Evolutionary conservation across 2,797 vertebrate genomes (phyloP).

Genomic region (Leptatherina wallacei): DNA sequence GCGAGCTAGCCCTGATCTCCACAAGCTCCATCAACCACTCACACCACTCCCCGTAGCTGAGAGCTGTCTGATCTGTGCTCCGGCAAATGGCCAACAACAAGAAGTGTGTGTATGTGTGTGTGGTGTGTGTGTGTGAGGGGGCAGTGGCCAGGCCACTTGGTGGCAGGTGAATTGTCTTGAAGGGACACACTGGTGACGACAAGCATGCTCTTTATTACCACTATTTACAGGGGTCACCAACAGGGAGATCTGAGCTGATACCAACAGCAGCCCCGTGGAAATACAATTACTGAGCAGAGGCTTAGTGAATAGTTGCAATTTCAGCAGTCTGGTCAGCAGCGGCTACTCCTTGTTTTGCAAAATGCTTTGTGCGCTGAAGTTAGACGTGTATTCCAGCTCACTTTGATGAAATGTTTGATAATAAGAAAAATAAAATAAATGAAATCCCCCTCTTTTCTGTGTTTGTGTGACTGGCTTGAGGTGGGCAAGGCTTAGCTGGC

Average conservation of each 20-base stretch:
- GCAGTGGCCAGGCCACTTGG: conserved; percentile 50
- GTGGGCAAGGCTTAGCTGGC: background rate
- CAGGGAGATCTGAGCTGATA: conserved; percentile 82
- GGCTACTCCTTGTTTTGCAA: conserved; percentile 62
- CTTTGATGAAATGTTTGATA: conserved; percentile 9
- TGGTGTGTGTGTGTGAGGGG: background rate
- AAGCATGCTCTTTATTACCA: conserved; percentile 70
- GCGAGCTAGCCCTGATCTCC: conserved; percentile 74
- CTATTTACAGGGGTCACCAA: conserved; percentile 78
- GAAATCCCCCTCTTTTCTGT: background rate
- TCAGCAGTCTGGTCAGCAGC: conserved; percentile 73
- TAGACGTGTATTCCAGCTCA: conserved; percentile 57
- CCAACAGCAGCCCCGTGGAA: conserved; percentile 78
- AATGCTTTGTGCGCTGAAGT: conserved; percentile 75
- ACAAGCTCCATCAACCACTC: conserved; percentile 72
- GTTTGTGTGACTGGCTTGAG: background rate
- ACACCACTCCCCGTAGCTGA: conserved; percentile 66
- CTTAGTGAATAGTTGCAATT: conserved; percentile 75
- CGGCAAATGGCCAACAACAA: conserved; percentile 74
- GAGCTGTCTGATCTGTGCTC: conserved; percentile 72
- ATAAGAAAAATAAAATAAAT: background rate
- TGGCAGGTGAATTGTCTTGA: conserved; percentile 75
- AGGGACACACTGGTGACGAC: conserved; percentile 66
- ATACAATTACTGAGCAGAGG: conserved; percentile 82
- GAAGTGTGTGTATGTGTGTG: conserved; percentile 11